phyloP scores from a whole-genome alignment of 2,888 invertebrate species.

The Hoplodrina blanda region DNA sequence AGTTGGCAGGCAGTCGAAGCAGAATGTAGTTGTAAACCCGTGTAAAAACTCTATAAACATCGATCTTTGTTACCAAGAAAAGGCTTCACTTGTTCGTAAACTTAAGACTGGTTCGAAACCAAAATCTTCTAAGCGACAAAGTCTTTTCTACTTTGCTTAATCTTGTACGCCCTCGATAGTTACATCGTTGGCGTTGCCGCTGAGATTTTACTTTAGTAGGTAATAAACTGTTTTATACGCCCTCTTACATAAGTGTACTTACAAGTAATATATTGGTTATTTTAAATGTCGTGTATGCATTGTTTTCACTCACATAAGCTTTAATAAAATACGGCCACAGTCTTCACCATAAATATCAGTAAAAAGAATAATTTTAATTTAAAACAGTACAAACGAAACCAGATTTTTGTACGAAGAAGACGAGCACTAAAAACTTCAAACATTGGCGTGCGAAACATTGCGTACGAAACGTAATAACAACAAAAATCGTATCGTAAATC shows the following conservation, averaged over 20 bases:
- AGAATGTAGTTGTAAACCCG: too few species aligned
- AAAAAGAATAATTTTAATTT: conserved; percentile 30
- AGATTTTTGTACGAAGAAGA: conserved; percentile 46
- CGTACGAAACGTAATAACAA: conserved; percentile 55
- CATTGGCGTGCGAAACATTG: conserved; percentile 49
- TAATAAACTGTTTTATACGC: conserved; percentile 29
- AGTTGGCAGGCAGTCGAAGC: too few species aligned
- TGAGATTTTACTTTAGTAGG: conserved; percentile 21
- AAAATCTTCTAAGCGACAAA: conserved; percentile 39
- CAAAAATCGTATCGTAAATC: conserved; percentile 63
- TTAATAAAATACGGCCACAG: background rate
- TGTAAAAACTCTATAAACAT: conserved; percentile 8
- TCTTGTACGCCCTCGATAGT: conserved; percentile 36
- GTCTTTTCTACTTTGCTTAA: conserved; percentile 42
- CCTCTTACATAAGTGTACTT: conserved; percentile 7
- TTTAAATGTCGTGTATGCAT: background rate
- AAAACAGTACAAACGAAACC: conserved; percentile 14
- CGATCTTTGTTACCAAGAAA: conserved; percentile 16
- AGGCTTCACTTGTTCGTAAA: conserved; percentile 14
- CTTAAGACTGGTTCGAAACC: conserved; percentile 26
- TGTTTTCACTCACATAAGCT: background rate
- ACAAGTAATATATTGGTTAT: background rate
- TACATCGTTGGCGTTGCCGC: conserved; percentile 19
- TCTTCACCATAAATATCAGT: conserved; percentile 16
- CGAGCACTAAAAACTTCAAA: conserved; percentile 56